Evolutionary conservation across 2,888 invertebrate genomes (phyloP), one percentile per base, ranked within the genome.

Genomic region (Drosophila emarginata): DNA sequence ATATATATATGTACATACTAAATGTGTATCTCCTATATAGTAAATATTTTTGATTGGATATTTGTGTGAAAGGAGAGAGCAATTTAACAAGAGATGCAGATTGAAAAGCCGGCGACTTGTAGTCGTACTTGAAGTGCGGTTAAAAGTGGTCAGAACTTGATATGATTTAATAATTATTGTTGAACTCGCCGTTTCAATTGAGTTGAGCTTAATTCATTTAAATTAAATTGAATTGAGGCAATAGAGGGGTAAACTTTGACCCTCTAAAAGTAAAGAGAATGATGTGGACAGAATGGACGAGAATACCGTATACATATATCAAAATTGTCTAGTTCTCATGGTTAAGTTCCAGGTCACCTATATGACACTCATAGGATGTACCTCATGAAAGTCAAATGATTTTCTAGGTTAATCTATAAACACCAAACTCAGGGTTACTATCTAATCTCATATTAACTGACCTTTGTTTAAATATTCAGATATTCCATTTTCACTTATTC

Each of bases 51-150:
- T 45, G 45, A 45, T 45, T 45, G 11, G 45, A 21, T 45, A 45
- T 18, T 9, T 40, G 7, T 18, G 18, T 45, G 18, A 21, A 18
- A 45, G 45, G 45, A 60, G 50, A 59, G 39, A 67, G 14, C 50
- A 57, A 65, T 70, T 73, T 64, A 36, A 61, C 50, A 36, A 66
- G 61, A 51, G 61, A 51, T 56, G 39, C 51, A 61, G 39, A 56
- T 50, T 52, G 56, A 11, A 28, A 12, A 11, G 45, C 4, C 45
- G 15, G 58, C 9, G 14, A n/a, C 26, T 52, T 32, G 60, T 40
- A 45, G 26, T 52, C 72, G 69, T 61, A 65, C 78, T 77, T 64
- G 78, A 66, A 60, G 36, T 72, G 68, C 66, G 74, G 61, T 72
- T 65, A 36, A 37, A 69, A 59, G 68, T 66, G 74, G 61, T 63